A percentile compares a stretch with the other conserved stretches of the same genome.
These are phyloP conservation scores for Euglossa dilemma DNA, from an alignment of 1,140 invertebrate genomes.

Conservation along the genomic window DNA sequence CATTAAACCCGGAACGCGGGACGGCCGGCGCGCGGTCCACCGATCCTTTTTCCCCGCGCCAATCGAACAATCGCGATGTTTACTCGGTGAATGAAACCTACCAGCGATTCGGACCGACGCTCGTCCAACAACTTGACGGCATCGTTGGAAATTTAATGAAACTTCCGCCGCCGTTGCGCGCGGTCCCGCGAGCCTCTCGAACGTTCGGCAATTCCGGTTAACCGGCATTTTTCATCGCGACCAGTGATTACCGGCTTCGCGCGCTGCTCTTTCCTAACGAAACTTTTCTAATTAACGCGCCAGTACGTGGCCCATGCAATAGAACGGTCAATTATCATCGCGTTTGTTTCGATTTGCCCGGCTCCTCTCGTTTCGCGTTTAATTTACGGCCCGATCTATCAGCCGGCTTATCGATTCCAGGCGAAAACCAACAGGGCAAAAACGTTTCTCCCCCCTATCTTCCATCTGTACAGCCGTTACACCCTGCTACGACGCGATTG, in stretches of 20 bases:
- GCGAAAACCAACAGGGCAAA: not conserved
- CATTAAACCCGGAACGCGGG: not conserved
- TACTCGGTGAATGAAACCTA: not conserved
- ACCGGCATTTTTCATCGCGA: not conserved
- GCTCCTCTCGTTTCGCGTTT: slow-evolving; percentile 25
- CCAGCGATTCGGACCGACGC: not conserved
- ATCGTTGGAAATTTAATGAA: not conserved
- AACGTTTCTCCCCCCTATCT: not conserved
- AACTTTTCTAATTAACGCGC: slow-evolving; percentile 58
- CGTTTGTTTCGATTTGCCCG: slow-evolving; percentile 19
- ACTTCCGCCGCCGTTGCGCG: not conserved
- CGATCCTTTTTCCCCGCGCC: not conserved
- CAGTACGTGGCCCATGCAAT: not conserved
- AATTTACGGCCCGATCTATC: slow-evolving; percentile 48
- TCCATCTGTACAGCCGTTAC: not conserved
- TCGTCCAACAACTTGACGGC: not conserved
- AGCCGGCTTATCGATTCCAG: not conserved
- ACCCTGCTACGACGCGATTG: not conserved
- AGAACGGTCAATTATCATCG: slow-evolving; percentile 50
- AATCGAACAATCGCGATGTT: too few relatives aligned
- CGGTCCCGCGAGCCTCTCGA: not conserved
- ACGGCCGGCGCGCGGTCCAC: not conserved
- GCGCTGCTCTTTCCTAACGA: not conserved
- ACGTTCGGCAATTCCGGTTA: not conserved
- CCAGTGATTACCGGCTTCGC: not conserved